Evolutionary conservation across 2,797 vertebrate species (phyloP).

Genomic region (Melanotaenia trifasciata): DNA sequence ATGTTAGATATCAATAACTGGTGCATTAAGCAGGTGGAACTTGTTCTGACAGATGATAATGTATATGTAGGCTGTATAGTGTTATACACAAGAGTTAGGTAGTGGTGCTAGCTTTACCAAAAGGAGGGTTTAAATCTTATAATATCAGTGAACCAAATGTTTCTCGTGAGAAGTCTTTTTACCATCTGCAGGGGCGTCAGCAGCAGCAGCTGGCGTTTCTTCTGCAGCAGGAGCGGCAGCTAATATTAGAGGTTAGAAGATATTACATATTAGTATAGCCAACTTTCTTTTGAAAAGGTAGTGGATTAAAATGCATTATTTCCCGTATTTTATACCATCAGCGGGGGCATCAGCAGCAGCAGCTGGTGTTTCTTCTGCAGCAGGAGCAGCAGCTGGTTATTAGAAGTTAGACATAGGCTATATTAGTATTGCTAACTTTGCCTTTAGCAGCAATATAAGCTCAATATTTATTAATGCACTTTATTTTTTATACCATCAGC

Average conservation of each 20-base stretch:
- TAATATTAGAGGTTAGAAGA: slow-evolving; percentile 41
- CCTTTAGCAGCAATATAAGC: no score
- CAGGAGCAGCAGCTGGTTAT: no score
- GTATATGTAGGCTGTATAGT: neutral
- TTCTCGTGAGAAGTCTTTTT: slow-evolving; percentile 11
- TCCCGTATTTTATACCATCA: no score
- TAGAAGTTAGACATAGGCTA: no score
- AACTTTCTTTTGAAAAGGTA: neutral
- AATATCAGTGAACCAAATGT: neutral
- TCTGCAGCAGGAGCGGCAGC: slow-evolving; percentile 39
- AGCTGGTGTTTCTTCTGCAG: no score
- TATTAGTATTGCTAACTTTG: no score
- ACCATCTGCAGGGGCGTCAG: slow-evolving; percentile 44
- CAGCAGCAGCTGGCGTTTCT: slow-evolving; percentile 25
- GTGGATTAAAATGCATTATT: neutral
- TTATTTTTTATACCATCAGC: no score
- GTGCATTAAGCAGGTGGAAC: slow-evolving; percentile 32
- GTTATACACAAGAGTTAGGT: slow-evolving; percentile 6
- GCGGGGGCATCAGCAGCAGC: no score
- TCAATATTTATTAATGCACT: no score
- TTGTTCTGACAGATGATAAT: slow-evolving; percentile 16
- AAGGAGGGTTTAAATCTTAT: neutral
- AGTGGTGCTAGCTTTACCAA: slow-evolving; percentile 15
- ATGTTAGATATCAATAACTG: slow-evolving; percentile 65
- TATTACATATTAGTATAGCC: neutral